These are phyloP conservation scores for Dryomyza anilis DNA, from an alignment of 2,888 invertebrate genomes.

Conservation along the genomic window DNA sequence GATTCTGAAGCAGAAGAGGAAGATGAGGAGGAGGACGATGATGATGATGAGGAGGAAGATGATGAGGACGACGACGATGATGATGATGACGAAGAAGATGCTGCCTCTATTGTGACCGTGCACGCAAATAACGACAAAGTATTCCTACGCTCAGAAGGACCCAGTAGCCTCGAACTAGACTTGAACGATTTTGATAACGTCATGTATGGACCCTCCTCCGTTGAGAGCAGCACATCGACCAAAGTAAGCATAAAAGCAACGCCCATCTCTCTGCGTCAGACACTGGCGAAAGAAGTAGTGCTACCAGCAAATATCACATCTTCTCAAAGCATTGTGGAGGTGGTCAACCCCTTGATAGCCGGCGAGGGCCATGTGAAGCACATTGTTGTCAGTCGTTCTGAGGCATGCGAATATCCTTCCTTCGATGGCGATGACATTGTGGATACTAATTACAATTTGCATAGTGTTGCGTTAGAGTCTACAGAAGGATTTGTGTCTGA, in stretches of 20 bases:
- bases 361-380: slow-evolving; percentile 59
- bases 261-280: slow-evolving; percentile 54
- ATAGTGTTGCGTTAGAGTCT: slow-evolving; percentile 22
- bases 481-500: too few species aligned
- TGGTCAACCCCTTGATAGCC: slow-evolving; percentile 59
- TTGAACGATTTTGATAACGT: slow-evolving; percentile 38
- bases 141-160: slow-evolving; percentile 53
- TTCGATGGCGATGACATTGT: slow-evolving; percentile 45
- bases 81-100: slow-evolving; percentile 65
- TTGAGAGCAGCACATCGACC: slow-evolving; percentile 47
- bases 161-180: slow-evolving; percentile 29
- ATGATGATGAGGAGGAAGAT: slow-evolving; percentile 30
- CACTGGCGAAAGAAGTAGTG: slow-evolving; percentile 46
- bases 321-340: slow-evolving; percentile 57
- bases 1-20: slow-evolving; percentile 10
- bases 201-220: slow-evolving; percentile 49
- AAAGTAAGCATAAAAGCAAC: slow-evolving; percentile 50
- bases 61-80: slow-evolving; percentile 54
- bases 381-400: slow-evolving; percentile 56
- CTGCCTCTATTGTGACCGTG: slow-evolving; percentile 62
- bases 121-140: slow-evolving; percentile 60
- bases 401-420: slow-evolving; percentile 48
- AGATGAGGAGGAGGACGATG: slow-evolving; percentile 18
- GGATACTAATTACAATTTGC: slow-evolving; percentile 23
- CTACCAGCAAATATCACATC: slow-evolving; percentile 27